Base-by-base conservation (phyloP, 2,113 vertebrate genomes). In the Erinaceus europaeus region DNA sequence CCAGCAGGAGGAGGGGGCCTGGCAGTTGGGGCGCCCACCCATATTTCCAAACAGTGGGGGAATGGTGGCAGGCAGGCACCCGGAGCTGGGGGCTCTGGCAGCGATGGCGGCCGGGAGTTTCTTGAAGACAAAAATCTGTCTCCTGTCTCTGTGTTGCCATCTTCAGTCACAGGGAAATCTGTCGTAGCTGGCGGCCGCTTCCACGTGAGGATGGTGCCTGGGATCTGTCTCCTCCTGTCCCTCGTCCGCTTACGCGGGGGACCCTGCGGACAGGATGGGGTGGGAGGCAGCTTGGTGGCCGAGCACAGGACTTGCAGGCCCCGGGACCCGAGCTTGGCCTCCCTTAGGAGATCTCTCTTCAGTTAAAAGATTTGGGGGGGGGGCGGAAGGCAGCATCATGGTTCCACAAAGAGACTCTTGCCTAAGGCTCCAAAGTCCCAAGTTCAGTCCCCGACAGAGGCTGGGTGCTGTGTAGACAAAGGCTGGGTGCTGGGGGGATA, bases 111-210 rank as follows among this genome's bases (percentile, higher is more conserved):
- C n/a, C n/a, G 38, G 53, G 38, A 81, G 74, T 94, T 93, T 94
- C 87, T 84, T 95, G 95, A 95, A 95, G 87, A 88, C 87, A 92
- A 95, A 95, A 94, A 91, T 90, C 95, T 94, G 96, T 94, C 91
- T 97, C 97, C 93, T 86, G 88, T 92, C 82, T 87, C 61, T 79
- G 91, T 95, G 78, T 91, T 97, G 96, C 86, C 94, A 87, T 96
- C 95, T 95, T 96, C 94, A 87, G 74, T 90, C 92, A 50, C 61
- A 65, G 93, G 77, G 91, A 94, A 95, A 96, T 88, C 96, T 96
- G 94, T 87, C 96, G 96, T 90, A 53, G 93, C 69, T 92, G 95
- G 83, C 92, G 5, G 59, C 55, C 38, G 94, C 94, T 93, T 91
- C 95, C 92, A 83, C 23, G 6, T 75, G 53, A 9, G 53, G 53